Percentiles rank a stretch among this genome's conserved stretches.
Conservation (phyloP, 2,113 vertebrate genomes). For the Stomatorhinus ivindoensis region DNA sequence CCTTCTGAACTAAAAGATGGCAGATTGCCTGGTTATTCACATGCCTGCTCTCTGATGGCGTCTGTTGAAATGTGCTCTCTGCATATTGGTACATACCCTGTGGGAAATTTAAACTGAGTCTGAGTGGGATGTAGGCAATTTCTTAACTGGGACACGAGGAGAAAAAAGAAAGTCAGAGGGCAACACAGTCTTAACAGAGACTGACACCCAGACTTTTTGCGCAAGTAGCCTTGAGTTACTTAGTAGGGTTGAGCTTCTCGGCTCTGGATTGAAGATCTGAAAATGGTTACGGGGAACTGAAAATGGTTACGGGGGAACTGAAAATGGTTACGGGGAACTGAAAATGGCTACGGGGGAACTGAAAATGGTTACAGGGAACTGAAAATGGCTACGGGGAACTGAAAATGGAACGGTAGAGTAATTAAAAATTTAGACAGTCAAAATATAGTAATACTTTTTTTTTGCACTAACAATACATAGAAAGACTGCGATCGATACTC, state of each 20-base stretch:
- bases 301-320: background rate
- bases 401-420: background rate
- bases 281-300: background rate
- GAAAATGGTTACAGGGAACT: background rate
- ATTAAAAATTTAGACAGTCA: background rate
- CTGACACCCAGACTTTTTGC: conserved; percentile 35
- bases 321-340: background rate
- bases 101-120: conserved; percentile 67
- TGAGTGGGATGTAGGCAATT: conserved; percentile 66
- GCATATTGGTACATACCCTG: conserved; percentile 72
- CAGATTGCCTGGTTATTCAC: conserved; percentile 73
- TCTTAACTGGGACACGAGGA: conserved; percentile 69
- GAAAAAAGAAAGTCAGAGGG: conserved; percentile 47
- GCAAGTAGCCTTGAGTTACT: conserved; percentile 32
- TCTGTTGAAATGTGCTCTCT: conserved; percentile 70
- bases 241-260: background rate
- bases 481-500: background rate
- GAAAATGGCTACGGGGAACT: background rate
- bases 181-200: conserved; percentile 48
- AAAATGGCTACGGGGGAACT: no score
- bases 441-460: background rate
- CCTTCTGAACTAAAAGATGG: conserved; percentile 73
- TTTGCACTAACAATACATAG: background rate
- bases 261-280: background rate
- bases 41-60: conserved; percentile 75